Evolutionary conservation across 92 coral and sea anemone genomes (phyloP).

Genomic region (Paragorgia papillata): DNA sequence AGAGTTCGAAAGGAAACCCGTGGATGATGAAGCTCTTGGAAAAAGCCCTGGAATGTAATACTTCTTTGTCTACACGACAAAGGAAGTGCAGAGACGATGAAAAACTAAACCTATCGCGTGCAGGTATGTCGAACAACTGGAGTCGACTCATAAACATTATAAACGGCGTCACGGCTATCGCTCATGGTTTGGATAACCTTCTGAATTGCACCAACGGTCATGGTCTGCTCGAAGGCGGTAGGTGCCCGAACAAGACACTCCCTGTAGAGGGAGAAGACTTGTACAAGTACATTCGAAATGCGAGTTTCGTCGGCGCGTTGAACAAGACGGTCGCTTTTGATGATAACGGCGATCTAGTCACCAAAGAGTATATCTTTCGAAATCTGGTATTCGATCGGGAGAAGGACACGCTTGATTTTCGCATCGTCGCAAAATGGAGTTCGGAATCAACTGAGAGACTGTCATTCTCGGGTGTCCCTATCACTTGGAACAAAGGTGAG

Average conservation of each 20-base stretch:
- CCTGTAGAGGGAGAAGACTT: conserved; percentile 63
- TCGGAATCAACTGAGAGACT: background rate
- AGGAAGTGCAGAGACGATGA: conserved; percentile 61
- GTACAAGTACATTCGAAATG: conserved; percentile 53
- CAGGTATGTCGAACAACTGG: conserved; percentile 27
- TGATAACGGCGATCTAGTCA: conserved; percentile 72
- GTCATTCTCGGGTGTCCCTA: background rate
- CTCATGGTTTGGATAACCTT: conserved; percentile 68
- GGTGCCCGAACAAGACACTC: conserved; percentile 53
- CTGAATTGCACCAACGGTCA: conserved; percentile 50
- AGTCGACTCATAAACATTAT: conserved; percentile 78
- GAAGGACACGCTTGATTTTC: conserved; percentile 42
- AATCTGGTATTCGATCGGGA: conserved; percentile 34
- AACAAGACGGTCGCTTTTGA: conserved; percentile 65
- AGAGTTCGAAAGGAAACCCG: conserved; percentile 49
- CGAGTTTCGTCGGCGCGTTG: conserved; percentile 63
- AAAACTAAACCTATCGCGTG: conserved; percentile 39
- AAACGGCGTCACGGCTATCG: conserved; percentile 77
- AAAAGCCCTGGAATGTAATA: conserved; percentile 59
- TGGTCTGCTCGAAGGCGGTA: background rate
- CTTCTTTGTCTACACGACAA: conserved; percentile 1
- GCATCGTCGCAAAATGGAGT: conserved; percentile 73
- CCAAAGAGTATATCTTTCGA: conserved; percentile 74
- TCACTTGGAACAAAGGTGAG: conserved; percentile 73
- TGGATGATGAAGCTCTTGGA: conserved; percentile 77